Conservation (phyloP, 2,797 vertebrate genomes). For the Epinephelus coioides region DNA sequence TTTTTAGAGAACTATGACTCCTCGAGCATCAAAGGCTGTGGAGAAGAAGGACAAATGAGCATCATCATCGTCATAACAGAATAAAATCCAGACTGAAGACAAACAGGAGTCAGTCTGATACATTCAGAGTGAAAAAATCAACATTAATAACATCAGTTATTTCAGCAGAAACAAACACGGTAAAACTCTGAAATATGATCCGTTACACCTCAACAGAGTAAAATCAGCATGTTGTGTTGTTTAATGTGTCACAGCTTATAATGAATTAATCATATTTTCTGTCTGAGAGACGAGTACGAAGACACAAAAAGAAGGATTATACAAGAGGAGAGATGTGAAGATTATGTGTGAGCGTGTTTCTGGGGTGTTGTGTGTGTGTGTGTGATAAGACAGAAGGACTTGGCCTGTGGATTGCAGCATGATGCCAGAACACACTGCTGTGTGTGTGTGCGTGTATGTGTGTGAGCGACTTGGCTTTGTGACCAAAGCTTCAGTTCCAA, state of each 20-base stretch:
- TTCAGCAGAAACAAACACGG: neutral
- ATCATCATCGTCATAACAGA: neutral
- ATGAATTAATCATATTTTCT: neutral
- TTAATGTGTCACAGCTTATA: neutral
- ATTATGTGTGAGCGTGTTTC: neutral
- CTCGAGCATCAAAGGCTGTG: slow-evolving; percentile 4
- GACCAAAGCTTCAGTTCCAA: slow-evolving; percentile 19
- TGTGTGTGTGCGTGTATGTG: neutral
- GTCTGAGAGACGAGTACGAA: neutral
- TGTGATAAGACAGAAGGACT: slow-evolving; percentile 7
- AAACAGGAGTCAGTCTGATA: neutral
- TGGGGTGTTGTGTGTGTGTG: neutral
- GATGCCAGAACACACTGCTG: slow-evolving; percentile 20
- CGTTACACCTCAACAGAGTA: neutral
- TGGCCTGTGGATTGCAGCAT: slow-evolving; percentile 23
- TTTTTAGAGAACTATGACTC: slow-evolving; percentile 36
- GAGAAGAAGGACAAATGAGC: neutral
- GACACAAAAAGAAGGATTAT: neutral
- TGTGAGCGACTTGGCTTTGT: slow-evolving; percentile 8
- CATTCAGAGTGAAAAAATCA: too few relatives aligned
- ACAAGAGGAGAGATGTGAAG: slow-evolving; percentile 9
- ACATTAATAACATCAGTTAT: too few relatives aligned
- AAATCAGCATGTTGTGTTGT: neutral
- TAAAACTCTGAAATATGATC: too few relatives aligned
- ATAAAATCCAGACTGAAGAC: neutral